Percentiles rank a stretch among this genome's conserved stretches.
Evolutionary conservation across 2,113 vertebrate genomes (phyloP).

Genomic region (Cynocephalus volans): DNA sequence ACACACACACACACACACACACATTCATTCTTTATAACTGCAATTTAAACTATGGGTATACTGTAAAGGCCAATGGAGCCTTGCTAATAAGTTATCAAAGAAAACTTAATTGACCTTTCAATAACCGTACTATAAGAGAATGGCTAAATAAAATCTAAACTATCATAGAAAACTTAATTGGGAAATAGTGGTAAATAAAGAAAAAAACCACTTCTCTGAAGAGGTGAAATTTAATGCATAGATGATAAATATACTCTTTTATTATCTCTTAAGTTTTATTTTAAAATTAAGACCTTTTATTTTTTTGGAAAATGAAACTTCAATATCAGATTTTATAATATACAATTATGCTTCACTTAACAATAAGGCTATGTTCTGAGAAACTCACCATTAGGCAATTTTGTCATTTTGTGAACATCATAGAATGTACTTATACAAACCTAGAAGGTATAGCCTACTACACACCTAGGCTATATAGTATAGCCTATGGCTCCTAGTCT

Average conservation of each 20-base stretch:
- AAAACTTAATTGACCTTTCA: constrained; percentile 23
- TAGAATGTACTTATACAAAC: too few species aligned
- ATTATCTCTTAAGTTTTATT: constrained; percentile 45
- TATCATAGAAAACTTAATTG: constrained; percentile 1
- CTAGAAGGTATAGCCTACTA: too few species aligned
- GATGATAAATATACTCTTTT: not conserved
- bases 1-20: too few species aligned
- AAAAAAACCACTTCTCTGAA: not conserved
- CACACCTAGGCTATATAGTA: too few species aligned
- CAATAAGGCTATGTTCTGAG: too few species aligned
- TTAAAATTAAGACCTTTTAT: not conserved
- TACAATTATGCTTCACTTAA: too few species aligned
- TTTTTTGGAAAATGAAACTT: constrained; percentile 42
- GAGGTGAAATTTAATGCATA: not conserved
- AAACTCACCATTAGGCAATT: too few species aligned
- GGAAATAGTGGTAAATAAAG: not conserved
- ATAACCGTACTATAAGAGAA: not conserved
- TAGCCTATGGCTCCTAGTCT: too few species aligned
- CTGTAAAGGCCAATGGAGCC: not conserved
- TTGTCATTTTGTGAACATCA: too few species aligned
- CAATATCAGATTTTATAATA: not conserved
- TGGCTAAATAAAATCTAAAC: not conserved
- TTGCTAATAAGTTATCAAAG: constrained; percentile 19
- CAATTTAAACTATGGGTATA: not conserved
- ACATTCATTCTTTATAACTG: not conserved